Base-by-base conservation (phyloP, 2,797 vertebrate species). In the Parauchenoglanis punctatus region DNA sequence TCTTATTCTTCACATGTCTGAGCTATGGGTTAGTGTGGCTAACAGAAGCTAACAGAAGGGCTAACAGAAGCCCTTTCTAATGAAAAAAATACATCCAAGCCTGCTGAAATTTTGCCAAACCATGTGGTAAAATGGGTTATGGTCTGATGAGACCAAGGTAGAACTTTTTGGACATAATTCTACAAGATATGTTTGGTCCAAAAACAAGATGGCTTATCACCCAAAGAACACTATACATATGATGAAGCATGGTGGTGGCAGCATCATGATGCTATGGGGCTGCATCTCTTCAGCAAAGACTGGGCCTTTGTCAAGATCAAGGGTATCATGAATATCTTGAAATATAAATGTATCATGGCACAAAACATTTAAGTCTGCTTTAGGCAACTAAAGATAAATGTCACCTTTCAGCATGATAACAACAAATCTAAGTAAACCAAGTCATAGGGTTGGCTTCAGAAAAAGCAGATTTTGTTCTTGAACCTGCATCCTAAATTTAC, bases 231-330 rank as follows among this genome's bases (percentile, higher is more conserved):
- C 11, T 6, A 40, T 40, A 10, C 4, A 7, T 1, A n/a, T 25
- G 8, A 44, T 75, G 72, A 44, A 75, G n/a, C 40, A 46, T 75
- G 72, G 72, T 75, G 72, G 18, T 75, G 72, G 72, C 44, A 75
- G 72, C 72, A 75, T 75, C 12, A 28, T n/a, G 23, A 31, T 31
- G 31, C 44, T 52, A 49, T 75, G 46, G 7, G 11, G 72, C 18
- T 46, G 18, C 0, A 4, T 44, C 7, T 72, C 1, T 23, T 72
- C 11, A 72, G 31, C 31, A 7, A 8, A 40, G 35, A 46, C 2
- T 23, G 4, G 20, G 20, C 8, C 70, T 73, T 70, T 17, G 13
- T 68, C 17, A 44, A 72, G 7, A 72, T 17, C 13, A 4, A 31
- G 11, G 13, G 15, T 35, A 31, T 17, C 31, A 35, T 65, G 61